Conservation (phyloP, 2,888 invertebrate genomes). For the Crematogaster levior region DNA sequence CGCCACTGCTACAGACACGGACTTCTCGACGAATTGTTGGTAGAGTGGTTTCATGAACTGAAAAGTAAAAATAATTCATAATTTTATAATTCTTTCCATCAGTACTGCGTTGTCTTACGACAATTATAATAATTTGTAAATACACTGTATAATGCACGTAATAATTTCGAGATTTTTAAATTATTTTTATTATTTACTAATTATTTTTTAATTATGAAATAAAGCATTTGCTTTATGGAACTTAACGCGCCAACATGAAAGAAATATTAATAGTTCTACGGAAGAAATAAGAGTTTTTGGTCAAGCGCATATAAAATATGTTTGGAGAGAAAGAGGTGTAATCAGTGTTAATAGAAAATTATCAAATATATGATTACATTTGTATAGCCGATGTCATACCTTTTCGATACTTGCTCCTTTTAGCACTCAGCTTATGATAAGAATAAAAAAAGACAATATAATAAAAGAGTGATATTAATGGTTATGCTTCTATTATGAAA, state of each 20-base stretch:
- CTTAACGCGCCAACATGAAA: neutral
- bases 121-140: constrained; percentile 5
- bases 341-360: constrained; percentile 26
- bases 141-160: too few species aligned
- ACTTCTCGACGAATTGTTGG: constrained; percentile 93
- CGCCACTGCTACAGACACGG: constrained; percentile 93
- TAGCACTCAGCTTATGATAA: constrained; percentile 73
- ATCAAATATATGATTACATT: constrained; percentile 32
- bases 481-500: constrained; percentile 46
- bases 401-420: constrained; percentile 72
- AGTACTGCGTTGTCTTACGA: constrained; percentile 14
- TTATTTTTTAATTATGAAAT: neutral
- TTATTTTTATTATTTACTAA: too few species aligned
- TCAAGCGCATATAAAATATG: neutral
- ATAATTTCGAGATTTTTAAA: neutral
- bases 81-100: too few species aligned
- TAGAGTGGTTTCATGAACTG: constrained; percentile 94
- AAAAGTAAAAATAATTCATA: constrained; percentile 64
- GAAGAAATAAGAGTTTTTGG: neutral
- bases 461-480: constrained; percentile 61
- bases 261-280: constrained; percentile 6
- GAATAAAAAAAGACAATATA: constrained; percentile 57
- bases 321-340: constrained; percentile 4
- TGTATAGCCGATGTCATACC: constrained; percentile 73
- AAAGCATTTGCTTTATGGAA: neutral